These are phyloP conservation scores for Clitarchus hookeri DNA, from an alignment of 2,888 invertebrate species.

Conservation along the genomic window DNA sequence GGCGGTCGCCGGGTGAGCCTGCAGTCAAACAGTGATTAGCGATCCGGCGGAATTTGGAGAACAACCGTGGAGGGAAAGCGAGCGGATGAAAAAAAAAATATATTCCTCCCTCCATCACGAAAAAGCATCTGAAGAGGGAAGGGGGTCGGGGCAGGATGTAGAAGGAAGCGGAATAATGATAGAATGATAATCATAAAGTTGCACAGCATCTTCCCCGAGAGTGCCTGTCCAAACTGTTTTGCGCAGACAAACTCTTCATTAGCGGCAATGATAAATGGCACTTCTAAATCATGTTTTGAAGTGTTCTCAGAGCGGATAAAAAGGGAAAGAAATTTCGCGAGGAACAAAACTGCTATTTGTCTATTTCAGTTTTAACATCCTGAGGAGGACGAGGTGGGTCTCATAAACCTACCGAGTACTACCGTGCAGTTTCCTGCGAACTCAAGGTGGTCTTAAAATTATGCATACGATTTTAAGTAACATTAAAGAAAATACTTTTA, in stretches of 20 bases:
- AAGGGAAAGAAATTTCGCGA: not conserved
- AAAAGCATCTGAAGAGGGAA: not conserved
- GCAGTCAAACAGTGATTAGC: slow-evolving; percentile 8
- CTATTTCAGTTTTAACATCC: not conserved
- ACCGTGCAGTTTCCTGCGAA: not conserved
- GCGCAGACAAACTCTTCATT: slow-evolving; percentile 14
- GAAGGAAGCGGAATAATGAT: slow-evolving; percentile 7
- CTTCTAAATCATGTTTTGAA: not conserved
- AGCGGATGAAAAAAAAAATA: not conserved
- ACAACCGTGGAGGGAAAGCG: not conserved
- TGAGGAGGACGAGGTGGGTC: not conserved
- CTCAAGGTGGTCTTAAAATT: too few relatives aligned
- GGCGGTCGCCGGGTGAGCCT: not conserved
- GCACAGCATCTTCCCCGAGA: not conserved
- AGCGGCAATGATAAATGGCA: not conserved
- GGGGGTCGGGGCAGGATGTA: not conserved
- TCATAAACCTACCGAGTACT: not conserved
- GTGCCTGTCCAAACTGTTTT: not conserved
- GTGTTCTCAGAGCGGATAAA: not conserved
- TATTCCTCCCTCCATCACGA: not conserved
- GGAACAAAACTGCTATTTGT: slow-evolving; percentile 14
- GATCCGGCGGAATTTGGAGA: not conserved
- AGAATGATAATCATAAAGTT: slow-evolving; percentile 14
- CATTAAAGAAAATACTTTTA: too few relatives aligned
- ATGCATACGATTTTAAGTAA: too few relatives aligned